A percentile compares a stretch with the other conserved stretches of the same genome.
Evolutionary conservation across 1,140 invertebrate genomes (phyloP).

Genomic region (Eurytemora carolleeae): DNA sequence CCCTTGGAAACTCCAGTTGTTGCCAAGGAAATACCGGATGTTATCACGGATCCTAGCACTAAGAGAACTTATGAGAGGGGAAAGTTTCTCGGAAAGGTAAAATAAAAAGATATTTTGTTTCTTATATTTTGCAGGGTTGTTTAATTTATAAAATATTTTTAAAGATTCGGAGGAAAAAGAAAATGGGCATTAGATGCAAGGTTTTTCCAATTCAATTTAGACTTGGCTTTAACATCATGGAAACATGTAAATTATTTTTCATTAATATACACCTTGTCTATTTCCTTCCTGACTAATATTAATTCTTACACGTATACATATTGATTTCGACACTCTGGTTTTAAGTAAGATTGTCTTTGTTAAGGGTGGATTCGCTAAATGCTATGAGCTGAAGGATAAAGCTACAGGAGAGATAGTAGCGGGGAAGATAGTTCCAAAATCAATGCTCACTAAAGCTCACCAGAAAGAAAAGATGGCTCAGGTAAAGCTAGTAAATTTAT

Average conservation of each 20-base stretch:
- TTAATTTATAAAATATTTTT: slow-evolving; percentile 3
- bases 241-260: no score
- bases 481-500: no score
- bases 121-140: neutral
- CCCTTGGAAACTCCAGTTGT: slow-evolving; percentile 25
- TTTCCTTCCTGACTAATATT: neutral
- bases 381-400: slow-evolving; percentile 78
- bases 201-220: no score
- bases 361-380: slow-evolving; percentile 97
- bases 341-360: slow-evolving; percentile 23
- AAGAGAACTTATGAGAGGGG: slow-evolving; percentile 58
- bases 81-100: slow-evolving; percentile 50
- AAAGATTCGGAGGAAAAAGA: no score
- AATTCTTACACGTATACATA: neutral
- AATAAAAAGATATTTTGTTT: slow-evolving; percentile 17
- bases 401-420: slow-evolving; percentile 58
- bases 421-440: slow-evolving; percentile 90
- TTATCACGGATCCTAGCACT: slow-evolving; percentile 50
- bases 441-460: slow-evolving; percentile 66
- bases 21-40: slow-evolving; percentile 51
- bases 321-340: neutral
- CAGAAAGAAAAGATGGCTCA: slow-evolving; percentile 80
- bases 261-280: no score
- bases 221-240: no score
- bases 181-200: no score